Evolutionary conservation across 2,113 vertebrate genomes (phyloP).

Genomic region (Myotis lucifugus): DNA sequence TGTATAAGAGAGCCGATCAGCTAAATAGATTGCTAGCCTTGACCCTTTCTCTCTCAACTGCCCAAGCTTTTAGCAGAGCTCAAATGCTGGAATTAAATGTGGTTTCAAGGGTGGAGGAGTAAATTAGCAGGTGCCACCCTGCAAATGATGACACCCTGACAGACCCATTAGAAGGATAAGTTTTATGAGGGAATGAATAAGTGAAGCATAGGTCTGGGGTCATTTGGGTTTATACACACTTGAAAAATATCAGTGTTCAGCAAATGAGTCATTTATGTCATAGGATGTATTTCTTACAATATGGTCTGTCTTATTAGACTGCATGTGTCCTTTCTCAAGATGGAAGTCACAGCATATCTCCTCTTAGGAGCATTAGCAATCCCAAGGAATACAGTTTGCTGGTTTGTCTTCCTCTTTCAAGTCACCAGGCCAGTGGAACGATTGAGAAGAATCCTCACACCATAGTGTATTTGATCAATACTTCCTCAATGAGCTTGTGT

Average conservation of each 20-base stretch:
- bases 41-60: conserved; percentile 49
- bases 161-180: conserved; percentile 66
- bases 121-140: conserved; percentile 74
- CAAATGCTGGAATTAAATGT: conserved; percentile 60
- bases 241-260: conserved; percentile 66
- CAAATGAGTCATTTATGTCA: conserved; percentile 62
- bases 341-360: conserved; percentile 24
- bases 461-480: not conserved
- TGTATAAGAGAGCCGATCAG: conserved; percentile 25
- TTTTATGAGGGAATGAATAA: conserved; percentile 70
- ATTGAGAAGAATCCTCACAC: not conserved
- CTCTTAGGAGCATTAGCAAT: conserved; percentile 2
- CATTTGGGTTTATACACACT: conserved; percentile 63
- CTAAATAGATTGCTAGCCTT: conserved; percentile 62
- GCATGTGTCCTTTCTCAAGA: not conserved
- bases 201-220: conserved; percentile 60
- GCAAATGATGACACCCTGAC: conserved; percentile 68
- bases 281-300: conserved; percentile 24
- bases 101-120: conserved; percentile 65
- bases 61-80: conserved; percentile 71
- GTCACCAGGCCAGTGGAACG: not conserved
- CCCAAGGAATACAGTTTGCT: not conserved
- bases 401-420: conserved; percentile 22
- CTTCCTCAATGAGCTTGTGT: not conserved
- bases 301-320: conserved; percentile 47